Conservation (phyloP, 2,797 vertebrate genomes). For the Ctenosaura bakeri region DNA sequence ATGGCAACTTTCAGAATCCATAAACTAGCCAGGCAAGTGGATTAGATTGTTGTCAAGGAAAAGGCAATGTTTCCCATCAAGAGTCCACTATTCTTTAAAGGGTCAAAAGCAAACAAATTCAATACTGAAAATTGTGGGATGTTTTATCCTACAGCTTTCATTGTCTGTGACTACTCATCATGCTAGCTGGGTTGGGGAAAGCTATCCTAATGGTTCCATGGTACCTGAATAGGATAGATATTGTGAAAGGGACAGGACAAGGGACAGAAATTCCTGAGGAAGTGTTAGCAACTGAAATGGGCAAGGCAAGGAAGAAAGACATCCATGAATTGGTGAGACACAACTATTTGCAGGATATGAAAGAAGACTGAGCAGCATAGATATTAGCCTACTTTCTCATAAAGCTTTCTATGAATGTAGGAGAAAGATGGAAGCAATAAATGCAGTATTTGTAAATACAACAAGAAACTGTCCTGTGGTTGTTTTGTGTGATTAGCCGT, state of each 20-base stretch:
- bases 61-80: too few relatives aligned
- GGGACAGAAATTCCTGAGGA: neutral
- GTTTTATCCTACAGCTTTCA: neutral
- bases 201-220: neutral
- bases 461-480: neutral
- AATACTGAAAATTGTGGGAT: neutral
- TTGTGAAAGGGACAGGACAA: neutral
- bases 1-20: too few relatives aligned
- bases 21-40: too few relatives aligned
- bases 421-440: constrained; percentile 22
- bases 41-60: too few relatives aligned
- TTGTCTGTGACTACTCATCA: neutral
- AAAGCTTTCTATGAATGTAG: neutral
- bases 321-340: neutral
- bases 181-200: too few relatives aligned
- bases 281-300: neutral
- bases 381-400: neutral
- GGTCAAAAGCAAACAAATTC: neutral
- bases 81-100: neutral
- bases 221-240: neutral
- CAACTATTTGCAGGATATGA: neutral
- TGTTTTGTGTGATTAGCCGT: constrained; percentile 16
- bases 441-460: neutral
- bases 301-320: neutral
- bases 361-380: neutral